Percentiles rank a stretch among this genome's conserved stretches.
Conservation (phyloP, 2,888 invertebrate genomes). For the Himalopsyche japonica region DNA sequence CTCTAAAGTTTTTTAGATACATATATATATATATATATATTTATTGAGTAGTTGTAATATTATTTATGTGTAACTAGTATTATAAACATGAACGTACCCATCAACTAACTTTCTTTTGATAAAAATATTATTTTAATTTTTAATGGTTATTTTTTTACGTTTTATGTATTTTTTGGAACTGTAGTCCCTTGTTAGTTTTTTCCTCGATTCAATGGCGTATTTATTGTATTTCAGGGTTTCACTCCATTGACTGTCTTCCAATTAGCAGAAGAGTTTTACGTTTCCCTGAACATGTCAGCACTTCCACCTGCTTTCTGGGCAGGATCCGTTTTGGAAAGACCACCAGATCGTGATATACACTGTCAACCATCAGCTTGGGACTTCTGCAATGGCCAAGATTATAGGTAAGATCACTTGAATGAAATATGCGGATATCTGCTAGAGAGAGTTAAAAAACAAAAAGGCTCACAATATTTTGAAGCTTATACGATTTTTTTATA, state of each 20-base stretch:
- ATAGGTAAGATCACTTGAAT: conserved; percentile 60
- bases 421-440: too few species aligned
- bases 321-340: conserved; percentile 81
- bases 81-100: too few species aligned
- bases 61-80: too few species aligned
- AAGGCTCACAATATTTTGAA: too few species aligned
- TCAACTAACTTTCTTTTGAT: background rate
- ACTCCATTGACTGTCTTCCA: conserved; percentile 82
- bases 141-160: too few species aligned
- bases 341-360: conserved; percentile 72
- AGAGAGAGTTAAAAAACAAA: too few species aligned
- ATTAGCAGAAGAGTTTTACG: conserved; percentile 88
- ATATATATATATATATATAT: too few species aligned
- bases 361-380: conserved; percentile 95
- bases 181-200: background rate
- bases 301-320: conserved; percentile 89
- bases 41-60: too few species aligned
- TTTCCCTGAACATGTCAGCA: conserved; percentile 83
- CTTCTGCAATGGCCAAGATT: conserved; percentile 88
- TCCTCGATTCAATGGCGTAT: background rate
- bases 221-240: conserved; percentile 66
- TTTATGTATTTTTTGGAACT: background rate
- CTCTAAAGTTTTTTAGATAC: too few species aligned
- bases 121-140: background rate
- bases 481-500: too few species aligned